Evolutionary conservation across 2,797 vertebrate species (phyloP), one percentile per base, ranked within the genome.

Genomic region (Apodemus agrarius): DNA sequence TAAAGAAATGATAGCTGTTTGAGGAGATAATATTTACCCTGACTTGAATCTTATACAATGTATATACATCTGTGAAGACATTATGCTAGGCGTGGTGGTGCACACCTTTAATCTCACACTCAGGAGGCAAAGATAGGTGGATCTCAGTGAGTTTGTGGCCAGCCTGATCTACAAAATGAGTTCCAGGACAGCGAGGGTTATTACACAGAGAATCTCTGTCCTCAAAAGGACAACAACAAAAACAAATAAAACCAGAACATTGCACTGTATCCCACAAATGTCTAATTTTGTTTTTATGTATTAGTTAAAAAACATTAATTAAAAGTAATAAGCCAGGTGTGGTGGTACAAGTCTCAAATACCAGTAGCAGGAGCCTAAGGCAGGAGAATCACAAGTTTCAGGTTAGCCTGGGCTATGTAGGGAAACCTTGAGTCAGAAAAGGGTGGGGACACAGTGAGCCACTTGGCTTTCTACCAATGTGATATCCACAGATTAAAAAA

Each of bases 401-500:
- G 21, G 5, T 37, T 22, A 67, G 12, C 6, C 54, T 82, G 54
- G 54, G n/a, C 21, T 82, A 37, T 24, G 59, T 14, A 59, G 4
- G 24, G 54, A 82, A 59, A 82, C 31, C 31, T 54, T 81, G 79
- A 54, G 17, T 80, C 78, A 80, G 9, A 80, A 22, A 54, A 54
- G 31, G 31, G 31, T 40, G 29, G 63, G 26, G 63, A 65, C 63
- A 65, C 22, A 65, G 29, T 59, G 59, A 24, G 59, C 61, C 26
- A 63, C 61, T 63, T 63, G 61, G 24, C 24, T 57, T 94, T 95
- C 85, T 91, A 86, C 9, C 61, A 91, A 90, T 79, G 74, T 79
- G 21, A 78, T 92, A 86, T 89, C 52, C 14, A 96, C 61, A 86
- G 81, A 90, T 72, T 83, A 79, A 94, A 95, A 90, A 37, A 89